A percentile compares a stretch with the other conserved stretches of the same genome.
Conservation (phyloP, 2,888 invertebrate species). For the Macaria liturata region DNA sequence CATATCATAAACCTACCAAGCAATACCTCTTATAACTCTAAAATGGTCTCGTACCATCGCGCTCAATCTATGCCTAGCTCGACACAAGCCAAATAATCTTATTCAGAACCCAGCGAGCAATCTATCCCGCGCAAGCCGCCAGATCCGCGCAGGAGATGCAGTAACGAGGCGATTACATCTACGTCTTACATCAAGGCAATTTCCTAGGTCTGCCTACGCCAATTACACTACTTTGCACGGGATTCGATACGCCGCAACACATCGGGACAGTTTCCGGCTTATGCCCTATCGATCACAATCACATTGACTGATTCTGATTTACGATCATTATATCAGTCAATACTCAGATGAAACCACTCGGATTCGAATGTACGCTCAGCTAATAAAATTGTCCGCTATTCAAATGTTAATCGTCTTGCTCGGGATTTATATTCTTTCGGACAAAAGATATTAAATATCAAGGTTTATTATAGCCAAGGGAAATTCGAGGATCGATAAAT, state of each 20-base stretch:
- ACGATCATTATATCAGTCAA: slow-evolving; percentile 5
- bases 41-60: slow-evolving; percentile 32
- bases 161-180: slow-evolving; percentile 36
- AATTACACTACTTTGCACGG: slow-evolving; percentile 49
- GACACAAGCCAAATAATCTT: slow-evolving; percentile 13
- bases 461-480: slow-evolving; percentile 34
- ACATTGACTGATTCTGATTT: slow-evolving; percentile 21
- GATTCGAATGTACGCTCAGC: not conserved
- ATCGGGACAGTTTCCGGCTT: slow-evolving; percentile 46
- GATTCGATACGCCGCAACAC: slow-evolving; percentile 41
- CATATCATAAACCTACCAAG: slow-evolving; percentile 38
- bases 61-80: slow-evolving; percentile 39
- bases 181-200: slow-evolving; percentile 36
- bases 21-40: slow-evolving; percentile 19
- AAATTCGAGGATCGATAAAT: slow-evolving; percentile 46
- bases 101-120: slow-evolving; percentile 21
- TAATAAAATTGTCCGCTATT: slow-evolving; percentile 23
- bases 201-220: slow-evolving; percentile 48
- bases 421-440: slow-evolving; percentile 34
- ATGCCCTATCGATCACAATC: slow-evolving; percentile 24
- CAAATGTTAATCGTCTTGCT: slow-evolving; percentile 25
- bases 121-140: slow-evolving; percentile 25
- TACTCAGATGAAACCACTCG: slow-evolving; percentile 3
- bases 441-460: slow-evolving; percentile 20
- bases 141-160: slow-evolving; percentile 26